Conservation (phyloP, 2,113 vertebrate species). For the Aleadryas rufinucha region DNA sequence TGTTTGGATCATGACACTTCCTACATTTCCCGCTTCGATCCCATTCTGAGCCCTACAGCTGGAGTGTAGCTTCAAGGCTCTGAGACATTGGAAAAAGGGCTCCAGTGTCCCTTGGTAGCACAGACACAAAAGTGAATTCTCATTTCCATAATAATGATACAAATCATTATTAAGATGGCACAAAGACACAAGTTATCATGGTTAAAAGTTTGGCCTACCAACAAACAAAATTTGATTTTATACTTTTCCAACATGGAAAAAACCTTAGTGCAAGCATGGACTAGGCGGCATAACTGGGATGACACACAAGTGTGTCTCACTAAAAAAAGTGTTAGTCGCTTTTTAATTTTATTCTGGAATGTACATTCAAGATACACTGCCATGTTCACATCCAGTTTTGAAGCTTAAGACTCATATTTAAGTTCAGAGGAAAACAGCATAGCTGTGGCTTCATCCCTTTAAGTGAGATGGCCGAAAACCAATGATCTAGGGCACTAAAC, state of each 20-base stretch:
- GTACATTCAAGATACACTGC: neutral
- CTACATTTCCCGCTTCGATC: neutral
- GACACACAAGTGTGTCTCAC: neutral
- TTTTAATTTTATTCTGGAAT: neutral
- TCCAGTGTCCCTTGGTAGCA: neutral
- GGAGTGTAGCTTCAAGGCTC: neutral
- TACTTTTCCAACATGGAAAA: neutral
- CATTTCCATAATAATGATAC: neutral
- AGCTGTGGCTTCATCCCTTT: neutral
- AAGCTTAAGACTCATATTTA: neutral
- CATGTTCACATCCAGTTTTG: neutral
- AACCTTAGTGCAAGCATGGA: neutral
- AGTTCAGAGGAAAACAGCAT: neutral
- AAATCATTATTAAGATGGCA: neutral
- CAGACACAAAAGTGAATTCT: neutral
- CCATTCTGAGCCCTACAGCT: neutral
- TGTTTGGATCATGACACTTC: neutral
- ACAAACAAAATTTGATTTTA: neutral
- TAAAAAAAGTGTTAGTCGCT: neutral
- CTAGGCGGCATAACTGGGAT: too few species aligned
- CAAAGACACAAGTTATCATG: neutral
- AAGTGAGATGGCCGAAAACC: neutral
- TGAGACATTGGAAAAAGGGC: neutral
- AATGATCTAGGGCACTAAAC: neutral
- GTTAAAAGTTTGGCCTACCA: neutral